Percentiles rank a stretch among this genome's conserved stretches.
Conservation (phyloP, 2,797 vertebrate genomes). For the Tinamus major region DNA sequence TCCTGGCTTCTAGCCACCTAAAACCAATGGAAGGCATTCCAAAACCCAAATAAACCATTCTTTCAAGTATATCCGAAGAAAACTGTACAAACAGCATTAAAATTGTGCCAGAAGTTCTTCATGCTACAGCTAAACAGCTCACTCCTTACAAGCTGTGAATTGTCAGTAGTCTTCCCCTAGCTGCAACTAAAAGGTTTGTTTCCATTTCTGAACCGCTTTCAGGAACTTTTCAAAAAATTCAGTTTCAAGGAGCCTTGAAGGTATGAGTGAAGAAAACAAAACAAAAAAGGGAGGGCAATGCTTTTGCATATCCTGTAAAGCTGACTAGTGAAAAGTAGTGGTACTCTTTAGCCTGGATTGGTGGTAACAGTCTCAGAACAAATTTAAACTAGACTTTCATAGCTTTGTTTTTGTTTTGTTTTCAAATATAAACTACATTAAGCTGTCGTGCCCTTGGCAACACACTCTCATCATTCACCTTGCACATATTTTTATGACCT, state of each 20-base stretch:
- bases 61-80: background rate
- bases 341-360: conserved; percentile 39
- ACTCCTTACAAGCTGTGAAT: background rate
- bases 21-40: background rate
- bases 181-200: background rate
- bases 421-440: background rate
- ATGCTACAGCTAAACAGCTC: background rate
- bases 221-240: background rate
- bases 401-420: background rate
- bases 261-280: conserved; percentile 7
- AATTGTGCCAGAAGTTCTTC: background rate
- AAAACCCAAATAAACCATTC: background rate
- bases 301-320: background rate
- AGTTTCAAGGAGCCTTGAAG: conserved; percentile 65
- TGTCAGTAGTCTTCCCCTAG: background rate
- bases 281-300: background rate
- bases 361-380: conserved; percentile 68
- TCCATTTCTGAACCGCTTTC: too few relatives aligned
- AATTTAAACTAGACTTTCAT: background rate
- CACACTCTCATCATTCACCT: background rate
- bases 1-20: background rate
- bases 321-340: background rate
- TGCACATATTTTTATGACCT: background rate
- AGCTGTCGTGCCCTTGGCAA: background rate
- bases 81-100: background rate